Evolutionary conservation across 2,113 vertebrate genomes (phyloP).

Genomic region (Garra rufa): DNA sequence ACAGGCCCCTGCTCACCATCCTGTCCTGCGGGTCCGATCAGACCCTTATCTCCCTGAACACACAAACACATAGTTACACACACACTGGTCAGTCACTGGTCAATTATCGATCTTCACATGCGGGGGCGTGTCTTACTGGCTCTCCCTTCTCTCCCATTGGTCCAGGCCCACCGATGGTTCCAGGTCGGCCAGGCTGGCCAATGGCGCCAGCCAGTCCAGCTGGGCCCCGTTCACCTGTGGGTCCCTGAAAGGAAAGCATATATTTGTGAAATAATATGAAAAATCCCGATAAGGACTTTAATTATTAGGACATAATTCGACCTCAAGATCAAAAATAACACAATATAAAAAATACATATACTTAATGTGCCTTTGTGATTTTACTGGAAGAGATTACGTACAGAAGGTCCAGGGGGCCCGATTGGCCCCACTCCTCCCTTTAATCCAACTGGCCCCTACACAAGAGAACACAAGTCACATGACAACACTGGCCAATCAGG

Average conservation of each 20-base stretch:
- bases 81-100: neutral
- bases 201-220: conserved; percentile 90
- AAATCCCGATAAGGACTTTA: neutral
- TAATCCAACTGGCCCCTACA: conserved; percentile 87
- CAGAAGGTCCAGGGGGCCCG: conserved; percentile 84
- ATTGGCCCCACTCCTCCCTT: conserved; percentile 92
- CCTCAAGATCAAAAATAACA: neutral
- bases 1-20: conserved; percentile 75
- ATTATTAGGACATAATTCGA: neutral
- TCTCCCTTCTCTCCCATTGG: conserved; percentile 94
- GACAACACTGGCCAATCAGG: neutral
- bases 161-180: conserved; percentile 85
- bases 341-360: neutral
- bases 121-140: conserved; percentile 80
- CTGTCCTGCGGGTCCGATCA: conserved; percentile 73
- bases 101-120: neutral
- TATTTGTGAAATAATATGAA: neutral
- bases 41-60: conserved; percentile 76
- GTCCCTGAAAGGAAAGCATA: conserved; percentile 70
- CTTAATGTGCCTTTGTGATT: neutral
- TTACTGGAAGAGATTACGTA: conserved; percentile 73
- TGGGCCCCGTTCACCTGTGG: conserved; percentile 88
- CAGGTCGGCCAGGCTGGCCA: conserved; percentile 88
- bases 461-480: conserved; percentile 43
- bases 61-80: conserved; percentile 32